Percentiles rank a stretch among this genome's conserved stretches.
Conservation (phyloP, 2,113 vertebrate species). For the Vulpes ferrilata region DNA sequence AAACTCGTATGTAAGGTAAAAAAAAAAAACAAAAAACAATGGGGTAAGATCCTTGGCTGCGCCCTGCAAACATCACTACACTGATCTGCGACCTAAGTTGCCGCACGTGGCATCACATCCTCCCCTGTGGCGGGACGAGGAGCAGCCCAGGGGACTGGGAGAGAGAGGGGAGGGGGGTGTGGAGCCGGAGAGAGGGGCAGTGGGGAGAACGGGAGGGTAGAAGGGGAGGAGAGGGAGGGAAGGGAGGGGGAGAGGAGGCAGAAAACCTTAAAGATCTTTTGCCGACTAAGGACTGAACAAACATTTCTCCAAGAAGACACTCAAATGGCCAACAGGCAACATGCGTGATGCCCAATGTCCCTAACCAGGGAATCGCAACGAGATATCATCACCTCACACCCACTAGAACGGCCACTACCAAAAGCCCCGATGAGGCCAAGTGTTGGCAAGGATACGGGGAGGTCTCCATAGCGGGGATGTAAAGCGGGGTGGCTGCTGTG, state of each 20-base stretch:
- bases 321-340: background rate
- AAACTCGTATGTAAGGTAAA: background rate
- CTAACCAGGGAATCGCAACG: rapidly evolving
- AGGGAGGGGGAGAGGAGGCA: too few relatives aligned
- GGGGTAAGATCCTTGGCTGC: background rate
- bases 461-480: background rate
- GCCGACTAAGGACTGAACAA: background rate
- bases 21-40: background rate
- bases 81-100: background rate
- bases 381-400: rapidly evolving
- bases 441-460: too few relatives aligned
- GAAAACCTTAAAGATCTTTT: background rate
- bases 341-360: rapidly evolving
- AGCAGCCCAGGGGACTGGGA: background rate
- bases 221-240: rapidly evolving
- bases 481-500: background rate
- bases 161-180: too few relatives aligned
- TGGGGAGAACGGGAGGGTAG: too few relatives aligned
- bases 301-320: background rate
- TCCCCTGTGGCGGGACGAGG: background rate
- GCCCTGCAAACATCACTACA: background rate
- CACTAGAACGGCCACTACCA: rapidly evolving
- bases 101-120: background rate
- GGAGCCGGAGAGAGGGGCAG: rapidly evolving
- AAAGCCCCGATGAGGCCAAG: background rate